Evolutionary conservation across 2,888 invertebrate species (phyloP).

Genomic region (Drosophila kuntzei): DNA sequence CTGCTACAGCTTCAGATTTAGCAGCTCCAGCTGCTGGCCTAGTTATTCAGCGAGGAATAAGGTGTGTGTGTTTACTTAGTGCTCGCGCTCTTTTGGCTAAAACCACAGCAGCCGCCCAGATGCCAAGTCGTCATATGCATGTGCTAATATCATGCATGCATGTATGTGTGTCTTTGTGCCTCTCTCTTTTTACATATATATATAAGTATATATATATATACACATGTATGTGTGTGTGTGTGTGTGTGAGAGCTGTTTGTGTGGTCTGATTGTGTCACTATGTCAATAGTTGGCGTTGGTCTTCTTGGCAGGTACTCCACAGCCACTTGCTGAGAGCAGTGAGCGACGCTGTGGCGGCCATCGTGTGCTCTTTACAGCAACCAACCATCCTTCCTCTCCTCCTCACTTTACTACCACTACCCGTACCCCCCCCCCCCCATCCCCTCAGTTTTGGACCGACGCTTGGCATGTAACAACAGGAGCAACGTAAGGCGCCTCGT

Average conservation of each 20-base stretch:
- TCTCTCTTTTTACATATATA: too few species aligned
- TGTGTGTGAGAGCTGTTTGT: slow-evolving; percentile 48
- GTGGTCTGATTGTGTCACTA: slow-evolving; percentile 73
- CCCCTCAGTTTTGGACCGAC: slow-evolving; percentile 7
- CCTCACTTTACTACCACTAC: too few species aligned
- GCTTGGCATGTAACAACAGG: slow-evolving; percentile 27
- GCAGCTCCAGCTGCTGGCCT: slow-evolving; percentile 49
- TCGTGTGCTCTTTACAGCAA: slow-evolving; percentile 42
- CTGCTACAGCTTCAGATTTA: slow-evolving; percentile 19
- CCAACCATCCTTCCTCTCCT: not conserved
- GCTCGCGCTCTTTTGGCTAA: slow-evolving; percentile 50
- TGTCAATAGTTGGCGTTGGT: slow-evolving; percentile 74
- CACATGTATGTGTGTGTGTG: slow-evolving; percentile 8
- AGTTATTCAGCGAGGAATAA: slow-evolving; percentile 70
- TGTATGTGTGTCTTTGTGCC: too few species aligned
- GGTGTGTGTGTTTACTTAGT: slow-evolving; percentile 71
- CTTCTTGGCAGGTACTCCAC: slow-evolving; percentile 67
- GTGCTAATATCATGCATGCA: not conserved
- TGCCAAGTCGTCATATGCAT: slow-evolving; percentile 31
- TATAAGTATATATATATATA: too few species aligned
- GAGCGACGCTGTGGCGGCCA: slow-evolving; percentile 19
- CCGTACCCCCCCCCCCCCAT: not conserved
- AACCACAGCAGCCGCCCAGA: slow-evolving; percentile 46
- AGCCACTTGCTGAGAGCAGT: slow-evolving; percentile 60
- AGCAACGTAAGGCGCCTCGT: slow-evolving; percentile 53